Percentiles rank a stretch among this genome's conserved stretches.
phyloP scores from a whole-genome alignment of 2,888 invertebrate genomes.

The Pardosa pseudoannulata region DNA sequence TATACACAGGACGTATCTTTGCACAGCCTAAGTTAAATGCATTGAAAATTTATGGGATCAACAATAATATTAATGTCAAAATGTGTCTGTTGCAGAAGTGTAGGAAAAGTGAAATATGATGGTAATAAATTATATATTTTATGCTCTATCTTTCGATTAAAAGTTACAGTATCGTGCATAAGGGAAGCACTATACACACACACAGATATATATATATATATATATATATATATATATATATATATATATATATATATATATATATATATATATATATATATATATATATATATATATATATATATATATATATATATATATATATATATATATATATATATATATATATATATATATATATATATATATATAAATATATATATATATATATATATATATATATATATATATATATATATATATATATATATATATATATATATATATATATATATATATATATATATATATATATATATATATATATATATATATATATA shows the following conservation, averaged over 20 bases:
- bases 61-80: too few species aligned
- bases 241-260: constrained; percentile 2
- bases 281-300: constrained; percentile 2
- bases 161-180: too few species aligned
- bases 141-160: too few species aligned
- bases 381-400: constrained; percentile 6
- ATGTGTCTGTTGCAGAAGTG: too few species aligned
- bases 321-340: constrained; percentile 2
- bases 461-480: background rate
- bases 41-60: too few species aligned
- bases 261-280: constrained; percentile 6
- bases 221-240: constrained; percentile 9
- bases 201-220: constrained; percentile 2
- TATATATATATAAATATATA: background rate
- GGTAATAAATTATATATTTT: too few species aligned
- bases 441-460: constrained; percentile 6
- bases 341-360: background rate
- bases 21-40: too few species aligned
- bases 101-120: too few species aligned
- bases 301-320: constrained; percentile 2
- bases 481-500: constrained; percentile 2
- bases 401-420: constrained; percentile 6
- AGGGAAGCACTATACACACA: too few species aligned
- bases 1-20: too few species aligned
- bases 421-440: constrained; percentile 2